Base-by-base conservation (phyloP, 2,797 vertebrate species). In the Atherinosoma microstoma region DNA sequence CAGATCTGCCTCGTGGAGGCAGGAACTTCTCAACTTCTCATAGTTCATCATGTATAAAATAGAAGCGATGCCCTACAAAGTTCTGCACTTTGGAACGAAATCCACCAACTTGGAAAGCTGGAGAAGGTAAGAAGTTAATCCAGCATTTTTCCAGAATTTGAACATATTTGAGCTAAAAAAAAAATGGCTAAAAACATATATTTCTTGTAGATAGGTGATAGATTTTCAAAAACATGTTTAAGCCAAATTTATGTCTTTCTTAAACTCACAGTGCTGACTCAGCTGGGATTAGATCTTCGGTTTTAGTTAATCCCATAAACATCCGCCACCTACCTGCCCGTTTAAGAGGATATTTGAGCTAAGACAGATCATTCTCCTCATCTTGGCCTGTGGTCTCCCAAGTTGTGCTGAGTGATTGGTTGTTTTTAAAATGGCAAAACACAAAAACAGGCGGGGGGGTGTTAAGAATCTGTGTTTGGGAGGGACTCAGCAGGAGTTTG, bases 281-380 rank as follows among this genome's bases (percentile, higher is more conserved):
- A 91, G 88, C 89, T 86, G 57, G 80, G 87, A 80, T 83, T 71
- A 70, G 84, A 75, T 83, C 36, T 62, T 6, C 34, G 24, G 24
- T 58, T 71, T 59, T 24, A 62, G 51, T 16, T 81, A 64, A 78
- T 73, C 79, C 63, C 56, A 68, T 34, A 51, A 42, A 62, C 7
- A 53, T 38, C 51, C 63, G 45, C 30, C 61, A 35, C 20, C 42
- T 53, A 70, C 15, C 65, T 64, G 76, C 61, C 70, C 67, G 64
- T 49, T 65, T 58, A 49, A 11, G 29, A 40, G 38, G 63, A 34
- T n/a, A 16, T 35, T 70, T 70, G 35, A 58, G 62, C 58, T 45
- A 42, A 67, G 11, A 65, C 13, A 45, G 27, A 22, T 57, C 47
- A 30, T 59, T 74, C 49, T 56, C 70, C 64, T 70, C 57, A 47